Conservation (phyloP, 2,113 vertebrate genomes). For the Cavia aperea region DNA sequence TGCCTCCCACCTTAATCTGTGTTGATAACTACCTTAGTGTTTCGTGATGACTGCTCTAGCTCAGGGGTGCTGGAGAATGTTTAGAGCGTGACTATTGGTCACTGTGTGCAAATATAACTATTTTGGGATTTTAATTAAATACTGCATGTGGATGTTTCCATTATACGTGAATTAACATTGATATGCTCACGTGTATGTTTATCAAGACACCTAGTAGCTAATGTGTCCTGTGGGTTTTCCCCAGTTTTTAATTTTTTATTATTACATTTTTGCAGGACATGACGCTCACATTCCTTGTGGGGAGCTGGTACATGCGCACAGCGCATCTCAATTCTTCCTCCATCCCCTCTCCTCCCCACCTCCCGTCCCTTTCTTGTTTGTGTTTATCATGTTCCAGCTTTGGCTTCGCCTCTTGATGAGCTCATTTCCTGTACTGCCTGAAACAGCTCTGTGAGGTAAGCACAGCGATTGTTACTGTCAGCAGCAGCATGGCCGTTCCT, state of each 20-base stretch:
- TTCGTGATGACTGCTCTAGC: not conserved
- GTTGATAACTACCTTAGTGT: not conserved
- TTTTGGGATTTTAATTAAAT: not conserved
- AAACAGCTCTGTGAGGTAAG: not conserved
- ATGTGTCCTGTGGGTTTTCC: not conserved
- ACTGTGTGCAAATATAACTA: not conserved
- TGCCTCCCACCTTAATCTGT: rapidly evolving
- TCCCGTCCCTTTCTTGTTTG: not conserved
- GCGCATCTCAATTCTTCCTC: not conserved
- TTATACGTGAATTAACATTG: not conserved
- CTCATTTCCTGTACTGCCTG: not conserved
- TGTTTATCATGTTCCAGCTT: not conserved
- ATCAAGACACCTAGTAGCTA: not conserved
- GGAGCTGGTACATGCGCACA: not conserved
- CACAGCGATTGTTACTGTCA: not conserved
- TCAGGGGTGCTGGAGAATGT: not conserved
- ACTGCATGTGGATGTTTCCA: not conserved
- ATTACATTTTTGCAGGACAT: not conserved
- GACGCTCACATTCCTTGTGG: not conserved
- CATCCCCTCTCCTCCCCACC: not conserved
- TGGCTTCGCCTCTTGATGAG: not conserved
- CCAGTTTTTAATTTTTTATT: not conserved
- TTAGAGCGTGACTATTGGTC: not conserved
- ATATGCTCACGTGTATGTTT: not conserved
- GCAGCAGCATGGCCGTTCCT: not conserved